Conservation (phyloP, 2,113 vertebrate genomes). For the Hassar affinis region DNA sequence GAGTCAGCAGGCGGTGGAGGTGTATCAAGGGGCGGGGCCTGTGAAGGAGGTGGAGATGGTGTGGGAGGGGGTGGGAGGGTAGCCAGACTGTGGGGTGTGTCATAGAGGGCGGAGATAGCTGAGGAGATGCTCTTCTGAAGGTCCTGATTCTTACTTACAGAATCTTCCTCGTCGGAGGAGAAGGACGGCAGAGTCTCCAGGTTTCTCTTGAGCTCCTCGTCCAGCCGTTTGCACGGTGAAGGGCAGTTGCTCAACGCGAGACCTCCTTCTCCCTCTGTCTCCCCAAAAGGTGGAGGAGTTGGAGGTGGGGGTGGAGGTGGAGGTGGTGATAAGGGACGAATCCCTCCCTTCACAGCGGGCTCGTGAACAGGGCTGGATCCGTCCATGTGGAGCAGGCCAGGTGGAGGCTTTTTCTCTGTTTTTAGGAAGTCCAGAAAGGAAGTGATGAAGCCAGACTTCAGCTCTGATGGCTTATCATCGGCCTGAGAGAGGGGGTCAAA, state of each 20-base stretch:
- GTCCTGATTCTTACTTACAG: conserved; percentile 88
- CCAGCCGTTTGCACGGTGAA: conserved; percentile 82
- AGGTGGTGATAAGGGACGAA: conserved; percentile 59
- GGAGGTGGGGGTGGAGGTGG: conserved; percentile 54
- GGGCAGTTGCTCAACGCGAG: conserved; percentile 78
- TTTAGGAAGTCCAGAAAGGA: conserved; percentile 89
- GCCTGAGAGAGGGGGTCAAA: conserved; percentile 60
- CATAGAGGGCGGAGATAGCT: conserved; percentile 87
- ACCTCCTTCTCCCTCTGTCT: conserved; percentile 66
- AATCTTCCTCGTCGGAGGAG: conserved; percentile 89
- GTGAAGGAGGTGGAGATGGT: conserved; percentile 54
- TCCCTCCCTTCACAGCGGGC: conserved; percentile 67
- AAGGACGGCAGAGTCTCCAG: conserved; percentile 88
- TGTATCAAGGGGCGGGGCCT: conserved; percentile 58
- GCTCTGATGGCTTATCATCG: conserved; percentile 84
- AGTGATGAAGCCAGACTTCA: conserved; percentile 87
- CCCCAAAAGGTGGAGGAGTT: conserved; percentile 53
- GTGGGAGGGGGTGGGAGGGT: conserved; percentile 61
- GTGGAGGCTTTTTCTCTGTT: conserved; percentile 76
- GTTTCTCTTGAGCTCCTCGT: conserved; percentile 86
- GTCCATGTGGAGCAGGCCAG: conserved; percentile 65
- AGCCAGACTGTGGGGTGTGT: conserved; percentile 76
- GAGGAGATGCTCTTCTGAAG: conserved; percentile 92
- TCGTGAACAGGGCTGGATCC: conserved; percentile 47
- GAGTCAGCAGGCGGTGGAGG: conserved; percentile 60